These are phyloP conservation scores for Lates calcarifer DNA, from an alignment of 2,113 vertebrate species.

Conservation along the genomic window DNA sequence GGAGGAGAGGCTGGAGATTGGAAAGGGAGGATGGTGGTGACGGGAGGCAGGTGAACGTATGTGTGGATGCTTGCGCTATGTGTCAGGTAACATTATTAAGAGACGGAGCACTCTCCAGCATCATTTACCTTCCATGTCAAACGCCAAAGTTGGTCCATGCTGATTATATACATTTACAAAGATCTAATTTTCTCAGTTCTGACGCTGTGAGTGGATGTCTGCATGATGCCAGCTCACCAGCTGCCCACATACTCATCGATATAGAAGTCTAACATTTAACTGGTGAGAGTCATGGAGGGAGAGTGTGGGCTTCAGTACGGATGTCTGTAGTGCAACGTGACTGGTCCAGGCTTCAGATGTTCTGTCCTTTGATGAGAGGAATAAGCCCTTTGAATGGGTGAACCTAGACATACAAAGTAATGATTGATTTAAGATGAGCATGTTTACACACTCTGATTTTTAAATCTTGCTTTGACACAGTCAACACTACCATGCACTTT, in stretches of 20 bases:
- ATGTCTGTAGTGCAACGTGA: conserved; percentile 58
- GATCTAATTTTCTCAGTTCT: conserved; percentile 31
- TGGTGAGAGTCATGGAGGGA: conserved; percentile 53
- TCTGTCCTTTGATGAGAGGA: conserved; percentile 34
- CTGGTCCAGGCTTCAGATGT: conserved; percentile 41
- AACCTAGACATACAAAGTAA: not conserved
- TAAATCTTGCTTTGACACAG: not conserved
- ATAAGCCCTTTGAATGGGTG: conserved; percentile 20
- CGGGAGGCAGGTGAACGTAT: conserved; percentile 60
- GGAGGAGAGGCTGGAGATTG: conserved; percentile 20
- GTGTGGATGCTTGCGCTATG: conserved; percentile 29
- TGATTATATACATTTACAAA: conserved; percentile 26
- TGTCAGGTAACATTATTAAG: conserved; percentile 30
- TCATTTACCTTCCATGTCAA: conserved; percentile 22
- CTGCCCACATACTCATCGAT: conserved; percentile 69
- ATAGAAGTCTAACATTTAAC: conserved; percentile 54
- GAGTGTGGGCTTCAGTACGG: conserved; percentile 50
- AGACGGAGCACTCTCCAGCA: conserved; percentile 15
- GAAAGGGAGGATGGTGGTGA: conserved; percentile 44
- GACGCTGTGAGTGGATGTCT: conserved; percentile 9
- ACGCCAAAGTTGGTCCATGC: conserved; percentile 14
- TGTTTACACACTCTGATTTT: not conserved
- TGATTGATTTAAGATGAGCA: not conserved
- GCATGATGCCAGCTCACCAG: conserved; percentile 60
- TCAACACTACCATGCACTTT: too few relatives aligned